Conservation (phyloP, 2,888 invertebrate genomes). For the Physocephala rufipes region DNA sequence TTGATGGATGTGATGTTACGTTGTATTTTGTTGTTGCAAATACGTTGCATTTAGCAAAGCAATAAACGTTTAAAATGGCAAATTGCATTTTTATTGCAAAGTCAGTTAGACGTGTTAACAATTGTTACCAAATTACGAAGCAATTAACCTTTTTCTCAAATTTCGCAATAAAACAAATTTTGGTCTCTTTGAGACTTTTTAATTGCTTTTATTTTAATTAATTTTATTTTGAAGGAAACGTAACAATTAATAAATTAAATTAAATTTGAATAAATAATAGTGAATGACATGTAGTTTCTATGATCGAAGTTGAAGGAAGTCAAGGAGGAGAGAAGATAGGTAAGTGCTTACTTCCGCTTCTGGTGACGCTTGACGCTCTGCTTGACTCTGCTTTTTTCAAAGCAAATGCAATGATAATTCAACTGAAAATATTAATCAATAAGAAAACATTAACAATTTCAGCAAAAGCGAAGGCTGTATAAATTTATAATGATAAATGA, state of each 20-base stretch:
- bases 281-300: not conserved
- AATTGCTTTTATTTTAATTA: too few species aligned
- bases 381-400: not conserved
- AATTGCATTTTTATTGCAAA: not conserved
- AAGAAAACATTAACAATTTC: not conserved
- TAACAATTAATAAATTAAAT: not conserved
- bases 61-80: slow-evolving; percentile 24
- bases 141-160: not conserved
- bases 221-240: not conserved
- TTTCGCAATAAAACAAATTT: not conserved
- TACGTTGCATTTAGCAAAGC: slow-evolving; percentile 27
- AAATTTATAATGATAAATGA: too few species aligned
- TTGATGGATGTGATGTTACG: slow-evolving; percentile 17
- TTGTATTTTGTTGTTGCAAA: slow-evolving; percentile 20
- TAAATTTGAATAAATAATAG: not conserved
- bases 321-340: not conserved
- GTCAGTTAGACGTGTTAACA: not conserved
- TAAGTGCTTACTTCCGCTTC: not conserved
- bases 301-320: not conserved
- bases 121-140: too few species aligned
- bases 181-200: not conserved
- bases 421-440: not conserved
- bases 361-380: not conserved
- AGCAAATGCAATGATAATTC: not conserved
- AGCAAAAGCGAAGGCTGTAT: not conserved